A percentile compares a stretch with the other conserved stretches of the same genome.
These are phyloP conservation scores for Bedellia somnulentella DNA, from an alignment of 2,888 invertebrate species.

Conservation along the genomic window DNA sequence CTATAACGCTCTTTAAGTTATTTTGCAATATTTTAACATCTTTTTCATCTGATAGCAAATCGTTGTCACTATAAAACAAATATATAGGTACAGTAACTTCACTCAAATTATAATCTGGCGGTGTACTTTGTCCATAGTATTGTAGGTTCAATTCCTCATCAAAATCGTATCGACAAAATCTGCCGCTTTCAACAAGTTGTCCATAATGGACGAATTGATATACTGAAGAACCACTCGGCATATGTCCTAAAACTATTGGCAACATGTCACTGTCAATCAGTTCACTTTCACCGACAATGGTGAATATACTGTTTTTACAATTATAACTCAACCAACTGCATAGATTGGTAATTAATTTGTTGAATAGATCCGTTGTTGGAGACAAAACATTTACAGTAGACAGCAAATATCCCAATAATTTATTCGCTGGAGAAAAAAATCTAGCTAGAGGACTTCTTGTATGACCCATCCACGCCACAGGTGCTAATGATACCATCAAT, in stretches of 20 bases:
- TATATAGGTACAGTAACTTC: conserved; percentile 23
- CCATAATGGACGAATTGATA: conserved; percentile 49
- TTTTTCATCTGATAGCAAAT: conserved; percentile 41
- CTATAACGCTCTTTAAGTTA: conserved; percentile 50
- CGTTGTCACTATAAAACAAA: conserved; percentile 30
- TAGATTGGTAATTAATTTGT: conserved; percentile 18
- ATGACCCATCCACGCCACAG: conserved; percentile 54
- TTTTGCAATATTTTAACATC: conserved; percentile 43
- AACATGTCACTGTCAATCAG: conserved; percentile 42
- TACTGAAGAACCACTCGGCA: conserved; percentile 61
- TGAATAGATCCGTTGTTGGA: conserved; percentile 21
- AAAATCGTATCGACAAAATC: conserved; percentile 32
- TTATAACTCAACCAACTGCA: conserved; percentile 18
- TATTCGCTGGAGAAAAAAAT: conserved; percentile 21
- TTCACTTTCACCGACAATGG: conserved; percentile 22
- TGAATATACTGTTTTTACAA: conserved; percentile 23
- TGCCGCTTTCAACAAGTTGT: conserved; percentile 26
- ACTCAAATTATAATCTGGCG: conserved; percentile 32
- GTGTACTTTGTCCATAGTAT: conserved; percentile 36
- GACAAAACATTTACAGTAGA: conserved; percentile 18
- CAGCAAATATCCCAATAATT: conserved; percentile 17
- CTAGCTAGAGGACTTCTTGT: conserved; percentile 33
- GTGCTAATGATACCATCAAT: conserved; percentile 59
- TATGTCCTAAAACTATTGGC: conserved; percentile 61
- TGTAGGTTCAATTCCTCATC: conserved; percentile 20